A percentile compares a stretch with the other conserved stretches of the same genome.
These are phyloP conservation scores for Pterocles orientalis DNA, from an alignment of 2,113 vertebrate genomes.

Conservation along the genomic window DNA sequence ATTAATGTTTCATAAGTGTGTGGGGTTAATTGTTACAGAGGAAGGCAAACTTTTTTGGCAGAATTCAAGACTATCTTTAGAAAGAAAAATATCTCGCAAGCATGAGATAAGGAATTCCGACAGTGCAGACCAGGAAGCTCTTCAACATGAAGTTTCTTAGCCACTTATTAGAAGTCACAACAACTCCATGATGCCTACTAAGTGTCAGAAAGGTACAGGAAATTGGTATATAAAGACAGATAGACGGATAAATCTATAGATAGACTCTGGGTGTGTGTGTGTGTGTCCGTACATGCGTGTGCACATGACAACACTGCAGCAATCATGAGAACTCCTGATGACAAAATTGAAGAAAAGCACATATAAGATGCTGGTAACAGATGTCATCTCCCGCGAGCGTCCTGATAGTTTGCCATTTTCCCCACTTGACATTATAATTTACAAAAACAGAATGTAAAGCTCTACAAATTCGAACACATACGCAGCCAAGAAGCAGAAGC, in stretches of 20 bases:
- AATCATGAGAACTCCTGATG: background rate
- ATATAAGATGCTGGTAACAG: background rate
- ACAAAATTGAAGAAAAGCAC: background rate
- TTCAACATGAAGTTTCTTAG: background rate
- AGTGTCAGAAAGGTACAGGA: background rate
- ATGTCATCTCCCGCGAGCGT: background rate
- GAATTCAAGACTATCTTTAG: background rate
- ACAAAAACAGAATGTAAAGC: background rate
- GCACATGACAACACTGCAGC: background rate
- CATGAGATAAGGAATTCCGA: background rate
- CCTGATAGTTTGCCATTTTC: background rate
- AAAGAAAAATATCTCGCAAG: background rate
- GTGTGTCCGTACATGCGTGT: no score
- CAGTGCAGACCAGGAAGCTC: background rate
- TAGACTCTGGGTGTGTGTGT: no score
- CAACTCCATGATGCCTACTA: background rate
- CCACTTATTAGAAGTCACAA: background rate
- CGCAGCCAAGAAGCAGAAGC: background rate
- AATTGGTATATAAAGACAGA: background rate
- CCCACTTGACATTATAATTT: background rate
- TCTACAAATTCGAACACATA: background rate
- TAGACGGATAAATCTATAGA: background rate
- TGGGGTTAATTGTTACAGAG: background rate
- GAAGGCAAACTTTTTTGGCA: background rate
- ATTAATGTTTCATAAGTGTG: background rate